Percentiles rank a stretch among this genome's conserved stretches.
Conservation (phyloP, 2,797 vertebrate species). For the Dromococcyx pavoninus region DNA sequence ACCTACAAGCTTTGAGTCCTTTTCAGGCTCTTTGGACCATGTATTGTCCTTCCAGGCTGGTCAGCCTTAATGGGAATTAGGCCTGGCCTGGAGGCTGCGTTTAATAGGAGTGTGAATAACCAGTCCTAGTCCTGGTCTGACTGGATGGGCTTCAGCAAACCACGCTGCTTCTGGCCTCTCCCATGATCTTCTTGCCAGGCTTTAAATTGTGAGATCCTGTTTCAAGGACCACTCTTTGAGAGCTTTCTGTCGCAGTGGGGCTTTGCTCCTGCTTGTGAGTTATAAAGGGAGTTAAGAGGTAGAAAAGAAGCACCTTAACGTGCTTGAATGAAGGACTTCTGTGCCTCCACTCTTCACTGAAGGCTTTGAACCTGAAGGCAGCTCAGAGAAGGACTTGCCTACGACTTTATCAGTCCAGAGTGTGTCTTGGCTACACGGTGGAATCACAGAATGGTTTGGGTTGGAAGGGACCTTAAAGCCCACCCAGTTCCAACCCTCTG, state of each 20-base stretch:
- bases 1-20: not conserved
- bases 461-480: too few relatives aligned
- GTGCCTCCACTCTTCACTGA: not conserved
- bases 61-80: not conserved
- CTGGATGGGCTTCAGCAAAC: not conserved
- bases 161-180: not conserved
- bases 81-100: not conserved
- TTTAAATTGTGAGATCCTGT: not conserved
- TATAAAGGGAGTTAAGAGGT: not conserved
- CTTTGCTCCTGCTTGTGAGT: not conserved
- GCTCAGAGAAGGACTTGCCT: not conserved
- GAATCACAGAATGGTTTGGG: too few relatives aligned
- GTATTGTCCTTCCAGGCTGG: not conserved
- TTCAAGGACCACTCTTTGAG: not conserved
- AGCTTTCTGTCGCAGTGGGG: not conserved
- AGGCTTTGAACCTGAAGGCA: not conserved
- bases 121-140: not conserved
- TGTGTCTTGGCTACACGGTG: not conserved
- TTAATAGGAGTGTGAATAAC: not conserved
- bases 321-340: not conserved
- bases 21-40: too few relatives aligned
- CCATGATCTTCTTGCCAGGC: not conserved
- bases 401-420: not conserved
- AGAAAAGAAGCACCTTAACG: not conserved
- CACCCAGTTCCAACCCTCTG: too few relatives aligned